phyloP scores from a whole-genome alignment of 1,140 invertebrate genomes.

The Drosophila punjabiensis region DNA sequence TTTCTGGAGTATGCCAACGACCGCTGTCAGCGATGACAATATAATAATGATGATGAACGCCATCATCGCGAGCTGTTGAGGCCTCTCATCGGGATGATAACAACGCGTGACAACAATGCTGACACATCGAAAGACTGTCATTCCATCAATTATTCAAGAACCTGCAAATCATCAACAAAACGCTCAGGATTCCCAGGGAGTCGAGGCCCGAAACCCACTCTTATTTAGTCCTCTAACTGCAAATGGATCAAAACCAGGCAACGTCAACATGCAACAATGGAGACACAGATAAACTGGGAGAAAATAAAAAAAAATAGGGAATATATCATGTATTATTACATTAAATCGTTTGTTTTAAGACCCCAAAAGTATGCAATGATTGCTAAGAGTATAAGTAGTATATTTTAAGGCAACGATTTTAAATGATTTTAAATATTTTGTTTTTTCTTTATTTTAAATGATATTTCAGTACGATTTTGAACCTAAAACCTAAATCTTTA shows the following conservation, averaged over 20 bases:
- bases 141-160: constrained; percentile 78
- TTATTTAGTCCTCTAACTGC: neutral
- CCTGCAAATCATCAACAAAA: constrained; percentile 67
- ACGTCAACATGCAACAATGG: constrained; percentile 39
- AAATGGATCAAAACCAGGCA: constrained; percentile 41
- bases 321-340: too few species aligned
- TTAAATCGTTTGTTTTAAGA: too few species aligned
- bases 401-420: neutral
- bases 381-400: too few species aligned
- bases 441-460: neutral
- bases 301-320: too few species aligned
- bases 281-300: neutral
- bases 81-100: constrained; percentile 58
- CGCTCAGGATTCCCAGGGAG: constrained; percentile 53
- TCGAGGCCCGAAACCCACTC: constrained; percentile 10
- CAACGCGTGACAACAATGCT: constrained; percentile 73
- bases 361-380: neutral
- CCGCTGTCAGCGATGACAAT: constrained; percentile 65
- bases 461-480: neutral
- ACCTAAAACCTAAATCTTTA: too few species aligned
- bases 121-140: constrained; percentile 81
- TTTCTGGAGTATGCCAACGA: constrained; percentile 26
- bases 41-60: constrained; percentile 15
- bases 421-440: neutral
- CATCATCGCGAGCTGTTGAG: constrained; percentile 19